Evolutionary conservation across 2,797 vertebrate genomes (phyloP).

Genomic region (Oreonectes daqikongensis): DNA sequence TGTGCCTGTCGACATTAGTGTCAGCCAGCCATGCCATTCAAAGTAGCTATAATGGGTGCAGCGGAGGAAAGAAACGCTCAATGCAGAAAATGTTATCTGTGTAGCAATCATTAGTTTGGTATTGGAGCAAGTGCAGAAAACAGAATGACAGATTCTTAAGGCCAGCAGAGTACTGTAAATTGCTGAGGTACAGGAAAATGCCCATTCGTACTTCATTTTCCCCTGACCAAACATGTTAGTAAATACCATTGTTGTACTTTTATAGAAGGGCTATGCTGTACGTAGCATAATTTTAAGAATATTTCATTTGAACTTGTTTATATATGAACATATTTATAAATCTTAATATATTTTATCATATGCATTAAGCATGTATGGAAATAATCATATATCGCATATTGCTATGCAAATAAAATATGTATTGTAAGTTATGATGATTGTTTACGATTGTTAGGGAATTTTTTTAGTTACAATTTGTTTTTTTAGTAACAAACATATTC

Average conservation of each 20-base stretch:
- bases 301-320: too few species aligned
- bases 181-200: background rate
- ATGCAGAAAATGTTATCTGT: constrained; percentile 20
- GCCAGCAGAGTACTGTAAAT: background rate
- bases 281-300: background rate
- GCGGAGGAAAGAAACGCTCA: background rate
- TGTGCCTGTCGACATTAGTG: constrained; percentile 17
- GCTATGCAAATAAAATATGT: too few species aligned
- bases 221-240: background rate
- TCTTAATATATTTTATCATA: background rate
- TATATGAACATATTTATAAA: too few species aligned
- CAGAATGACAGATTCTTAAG: background rate
- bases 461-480: too few species aligned
- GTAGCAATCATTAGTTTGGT: constrained; percentile 22
- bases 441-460: too few species aligned
- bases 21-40: constrained; percentile 22
- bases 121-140: constrained; percentile 51
- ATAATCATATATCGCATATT: too few species aligned
- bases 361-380: background rate
- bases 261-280: background rate
- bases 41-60: constrained; percentile 25
- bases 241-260: background rate
- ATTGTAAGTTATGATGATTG: too few species aligned
- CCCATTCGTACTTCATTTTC: background rate
- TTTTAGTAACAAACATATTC: too few species aligned